Conservation (phyloP, 2,113 vertebrate species). For the Thomomys bottae region DNA sequence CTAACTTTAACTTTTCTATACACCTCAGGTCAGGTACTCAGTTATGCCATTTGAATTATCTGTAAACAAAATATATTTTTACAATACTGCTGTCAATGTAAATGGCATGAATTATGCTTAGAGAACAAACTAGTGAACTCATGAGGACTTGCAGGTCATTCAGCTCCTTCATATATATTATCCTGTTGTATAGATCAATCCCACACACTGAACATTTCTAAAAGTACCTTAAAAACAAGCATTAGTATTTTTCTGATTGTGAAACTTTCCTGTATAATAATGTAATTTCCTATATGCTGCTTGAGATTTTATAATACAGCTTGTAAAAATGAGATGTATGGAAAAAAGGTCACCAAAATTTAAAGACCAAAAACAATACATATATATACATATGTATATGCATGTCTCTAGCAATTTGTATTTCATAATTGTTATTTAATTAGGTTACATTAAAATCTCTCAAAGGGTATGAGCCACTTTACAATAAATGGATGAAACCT, state of each 20-base stretch:
- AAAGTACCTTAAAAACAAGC: conserved; percentile 47
- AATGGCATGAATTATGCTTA: background rate
- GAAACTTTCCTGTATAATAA: conserved; percentile 43
- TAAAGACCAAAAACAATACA: conserved; percentile 41
- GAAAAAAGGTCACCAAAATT: conserved; percentile 38
- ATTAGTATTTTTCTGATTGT: conserved; percentile 35
- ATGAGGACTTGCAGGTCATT: background rate
- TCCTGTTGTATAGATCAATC: background rate
- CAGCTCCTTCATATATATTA: background rate
- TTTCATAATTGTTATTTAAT: conserved; percentile 72
- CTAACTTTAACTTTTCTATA: conserved; percentile 10
- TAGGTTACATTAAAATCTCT: conserved; percentile 48
- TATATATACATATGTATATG: conserved; percentile 36
- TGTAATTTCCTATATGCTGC: conserved; percentile 66
- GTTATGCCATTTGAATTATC: conserved; percentile 53
- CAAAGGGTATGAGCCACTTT: conserved; percentile 82
- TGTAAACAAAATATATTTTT: conserved; percentile 36
- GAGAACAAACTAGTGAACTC: background rate
- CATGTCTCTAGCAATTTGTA: conserved; percentile 76
- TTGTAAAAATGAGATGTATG: conserved; percentile 69
- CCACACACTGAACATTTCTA: background rate
- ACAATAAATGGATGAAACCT: conserved; percentile 82
- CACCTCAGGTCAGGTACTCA: conserved; percentile 27
- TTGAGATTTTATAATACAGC: conserved; percentile 71
- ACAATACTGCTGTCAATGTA: conserved; percentile 43